Evolutionary conservation across 2,797 vertebrate species (phyloP).

Genomic region (Sebastes taczanowskii): DNA sequence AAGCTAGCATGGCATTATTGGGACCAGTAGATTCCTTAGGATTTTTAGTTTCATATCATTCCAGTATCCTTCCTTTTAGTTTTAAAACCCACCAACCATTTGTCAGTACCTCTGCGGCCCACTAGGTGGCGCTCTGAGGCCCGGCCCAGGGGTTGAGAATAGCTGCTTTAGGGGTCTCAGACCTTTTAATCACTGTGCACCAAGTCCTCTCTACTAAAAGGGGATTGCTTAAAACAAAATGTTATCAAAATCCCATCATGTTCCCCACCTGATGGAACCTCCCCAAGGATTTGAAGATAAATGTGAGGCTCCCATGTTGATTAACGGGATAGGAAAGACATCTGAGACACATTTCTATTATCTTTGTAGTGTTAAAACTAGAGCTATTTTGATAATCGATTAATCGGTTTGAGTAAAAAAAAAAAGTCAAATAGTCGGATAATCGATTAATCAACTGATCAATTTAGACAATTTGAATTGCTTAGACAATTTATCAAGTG

Average conservation of each 20-base stretch:
- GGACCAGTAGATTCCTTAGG: too few relatives aligned
- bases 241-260: not conserved
- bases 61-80: too few relatives aligned
- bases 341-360: too few relatives aligned
- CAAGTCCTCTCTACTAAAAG: not conserved
- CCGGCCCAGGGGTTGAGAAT: too few relatives aligned
- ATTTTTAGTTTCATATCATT: too few relatives aligned
- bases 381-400: too few relatives aligned
- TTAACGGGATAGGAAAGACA: not conserved
- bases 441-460: fast-evolving
- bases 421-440: not conserved
- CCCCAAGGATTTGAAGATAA: not conserved
- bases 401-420: too few relatives aligned
- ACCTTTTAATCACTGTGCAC: not conserved
- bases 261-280: not conserved
- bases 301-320: not conserved
- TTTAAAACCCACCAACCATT: too few relatives aligned
- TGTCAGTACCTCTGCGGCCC: too few relatives aligned
- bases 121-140: too few relatives aligned
- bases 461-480: not conserved
- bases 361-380: not conserved
- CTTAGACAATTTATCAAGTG: not conserved
- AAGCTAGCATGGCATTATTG: too few relatives aligned
- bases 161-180: too few relatives aligned
- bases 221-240: not conserved